phyloP scores from a whole-genome alignment of 1,140 invertebrate species.

The Drosophila punjabiensis region DNA sequence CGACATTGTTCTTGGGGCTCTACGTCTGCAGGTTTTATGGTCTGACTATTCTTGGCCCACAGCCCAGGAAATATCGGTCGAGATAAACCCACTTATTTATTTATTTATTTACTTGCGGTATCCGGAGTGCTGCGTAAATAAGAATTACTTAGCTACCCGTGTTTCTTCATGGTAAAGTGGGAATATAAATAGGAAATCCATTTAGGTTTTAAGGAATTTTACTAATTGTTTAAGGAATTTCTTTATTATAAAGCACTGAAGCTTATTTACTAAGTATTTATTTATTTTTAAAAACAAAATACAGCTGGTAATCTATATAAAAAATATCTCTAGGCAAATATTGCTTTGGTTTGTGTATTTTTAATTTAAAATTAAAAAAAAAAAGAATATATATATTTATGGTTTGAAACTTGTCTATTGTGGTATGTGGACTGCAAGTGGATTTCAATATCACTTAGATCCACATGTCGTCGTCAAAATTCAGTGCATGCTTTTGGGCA shows the following conservation, averaged over 20 bases:
- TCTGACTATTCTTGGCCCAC: slow-evolving; percentile 31
- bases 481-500: neutral
- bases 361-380: neutral
- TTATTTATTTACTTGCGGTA: slow-evolving; percentile 13
- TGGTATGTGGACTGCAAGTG: neutral
- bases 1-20: slow-evolving; percentile 31
- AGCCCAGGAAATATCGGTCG: slow-evolving; percentile 22
- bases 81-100: slow-evolving; percentile 32
- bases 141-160: neutral
- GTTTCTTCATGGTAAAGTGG: neutral
- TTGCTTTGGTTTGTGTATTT: neutral
- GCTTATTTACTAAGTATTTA: neutral
- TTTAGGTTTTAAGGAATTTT: neutral
- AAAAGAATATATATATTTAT: too few species aligned
- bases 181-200: neutral
- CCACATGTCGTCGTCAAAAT: neutral
- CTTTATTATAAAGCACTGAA: too few species aligned
- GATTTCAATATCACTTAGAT: neutral
- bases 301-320: neutral
- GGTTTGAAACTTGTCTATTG: neutral
- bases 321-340: neutral
- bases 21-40: slow-evolving; percentile 7
- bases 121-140: slow-evolving; percentile 21
- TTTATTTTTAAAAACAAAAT: neutral
- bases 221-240: too few species aligned